Conservation (phyloP, 2,113 vertebrate genomes). For the Pomatorhinus ruficollis region DNA sequence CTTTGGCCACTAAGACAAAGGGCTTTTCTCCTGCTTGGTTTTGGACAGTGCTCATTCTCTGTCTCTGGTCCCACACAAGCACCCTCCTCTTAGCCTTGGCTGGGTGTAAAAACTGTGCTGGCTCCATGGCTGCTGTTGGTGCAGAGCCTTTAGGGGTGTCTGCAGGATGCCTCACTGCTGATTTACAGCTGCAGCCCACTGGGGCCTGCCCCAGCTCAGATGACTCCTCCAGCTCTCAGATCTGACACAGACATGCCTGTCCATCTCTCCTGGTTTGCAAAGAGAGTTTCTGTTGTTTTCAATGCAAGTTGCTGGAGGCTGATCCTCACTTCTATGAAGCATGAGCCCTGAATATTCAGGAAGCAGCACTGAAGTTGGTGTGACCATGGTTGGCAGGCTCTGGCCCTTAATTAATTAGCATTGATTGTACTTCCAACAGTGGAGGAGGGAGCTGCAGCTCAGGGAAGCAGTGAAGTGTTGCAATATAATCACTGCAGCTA, state of each 20-base stretch:
- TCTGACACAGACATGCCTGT: neutral
- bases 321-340: neutral
- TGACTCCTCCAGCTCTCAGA: neutral
- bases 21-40: neutral
- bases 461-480: constrained; percentile 21
- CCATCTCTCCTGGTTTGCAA: neutral
- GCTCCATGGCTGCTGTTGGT: rapidly evolving
- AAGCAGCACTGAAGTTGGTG: neutral
- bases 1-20: neutral
- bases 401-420: constrained; percentile 59
- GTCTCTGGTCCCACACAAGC: rapidly evolving
- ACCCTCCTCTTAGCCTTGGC: neutral
- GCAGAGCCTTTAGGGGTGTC: neutral
- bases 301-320: neutral
- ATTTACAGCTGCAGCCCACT: neutral
- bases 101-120: neutral
- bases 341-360: neutral
- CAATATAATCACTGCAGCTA: neutral
- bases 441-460: constrained; percentile 20
- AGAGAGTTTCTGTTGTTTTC: neutral
- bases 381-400: constrained; percentile 1
- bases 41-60: neutral
- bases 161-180: neutral
- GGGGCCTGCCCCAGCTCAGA: neutral
- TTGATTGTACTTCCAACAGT: constrained; percentile 32